Evolutionary conservation across 2,113 vertebrate species (phyloP), one percentile per base, ranked within the genome.

Genomic region (Odontophorus gujanensis): DNA sequence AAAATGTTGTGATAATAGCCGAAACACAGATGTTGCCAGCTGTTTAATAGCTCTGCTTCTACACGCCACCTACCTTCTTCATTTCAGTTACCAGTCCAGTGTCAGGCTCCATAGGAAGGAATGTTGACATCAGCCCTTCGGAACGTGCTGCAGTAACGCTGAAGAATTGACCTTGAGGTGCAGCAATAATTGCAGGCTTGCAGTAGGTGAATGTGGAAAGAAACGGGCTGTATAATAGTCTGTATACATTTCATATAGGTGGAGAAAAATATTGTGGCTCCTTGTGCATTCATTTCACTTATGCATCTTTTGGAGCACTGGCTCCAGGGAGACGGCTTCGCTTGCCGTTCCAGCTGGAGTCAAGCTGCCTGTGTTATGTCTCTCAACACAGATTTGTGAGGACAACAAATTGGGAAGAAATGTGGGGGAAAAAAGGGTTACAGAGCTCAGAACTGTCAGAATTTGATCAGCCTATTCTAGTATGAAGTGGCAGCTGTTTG

Each of bases 401-500:
- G 94, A 95, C 78, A 95, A 91, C 81, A 89, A 95, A 93, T 90
- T 91, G 87, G 79, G 93, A 87, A 91, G 87, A 96, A 95, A 94
- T 74, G 87, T 90, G 79, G 90, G 36, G 36, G 15, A 62, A 65
- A 59, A 92, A 88, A 25, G 61, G 61, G 87, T 89, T 95, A 47
- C 78, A 93, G 79, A 93, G 95, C 93, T 96, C 93, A 93, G 87
- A 85, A 87, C 85, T 94, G 95, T 95, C 93, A 95, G 89, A 95
- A 97, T 95, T 96, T 93, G 93, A 94, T 95, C 94, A 81, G 95
- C 72, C 91, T 87, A 32, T 95, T 91, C 67, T 87, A 82, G 85
- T 91, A 67, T 92, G 85, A 89, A 91, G 87, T 80, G 81, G 91
- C 94, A 95, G 94, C 94, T 95, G 93, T 96, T 97, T 89, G 76